A percentile compares a stretch with the other conserved stretches of the same genome.
These are phyloP conservation scores for Pimephales promelas DNA, from an alignment of 2,113 vertebrate species.

Conservation along the genomic window DNA sequence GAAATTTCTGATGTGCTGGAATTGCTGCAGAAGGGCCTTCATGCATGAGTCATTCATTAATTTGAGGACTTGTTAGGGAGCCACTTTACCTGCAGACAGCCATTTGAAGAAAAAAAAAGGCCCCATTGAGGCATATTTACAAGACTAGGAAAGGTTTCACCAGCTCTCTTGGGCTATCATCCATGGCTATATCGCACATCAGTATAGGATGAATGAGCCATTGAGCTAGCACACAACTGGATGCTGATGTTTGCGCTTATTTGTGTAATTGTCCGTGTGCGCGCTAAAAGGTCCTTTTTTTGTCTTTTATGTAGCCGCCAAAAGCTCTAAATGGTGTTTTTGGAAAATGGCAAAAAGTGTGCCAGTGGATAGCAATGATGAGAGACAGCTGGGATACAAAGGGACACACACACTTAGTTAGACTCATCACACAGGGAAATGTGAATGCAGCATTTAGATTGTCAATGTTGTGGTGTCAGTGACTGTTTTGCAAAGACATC, in stretches of 20 bases:
- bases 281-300: slow-evolving; percentile 28
- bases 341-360: slow-evolving; percentile 36
- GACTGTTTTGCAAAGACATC: slow-evolving; percentile 21
- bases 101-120: slow-evolving; percentile 48
- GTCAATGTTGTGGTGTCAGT: slow-evolving; percentile 26
- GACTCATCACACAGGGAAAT: slow-evolving; percentile 26
- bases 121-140: slow-evolving; percentile 49
- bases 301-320: slow-evolving; percentile 32
- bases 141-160: slow-evolving; percentile 45
- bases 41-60: slow-evolving; percentile 61
- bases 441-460: slow-evolving; percentile 42
- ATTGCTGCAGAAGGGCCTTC: slow-evolving; percentile 59
- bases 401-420: slow-evolving; percentile 14
- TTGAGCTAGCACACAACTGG: slow-evolving; percentile 43
- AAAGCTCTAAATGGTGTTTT: slow-evolving; percentile 35
- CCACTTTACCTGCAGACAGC: slow-evolving; percentile 50
- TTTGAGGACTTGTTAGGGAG: slow-evolving; percentile 62
- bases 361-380: slow-evolving; percentile 38
- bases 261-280: slow-evolving; percentile 12
- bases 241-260: slow-evolving; percentile 43
- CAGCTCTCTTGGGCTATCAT: slow-evolving; percentile 46
- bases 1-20: slow-evolving; percentile 56
- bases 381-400: slow-evolving; percentile 34
- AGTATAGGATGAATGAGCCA: slow-evolving; percentile 53
- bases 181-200: slow-evolving; percentile 46